Evolutionary conservation across 2,113 vertebrate genomes (phyloP).

Genomic region (Rhodinocichla rosea): DNA sequence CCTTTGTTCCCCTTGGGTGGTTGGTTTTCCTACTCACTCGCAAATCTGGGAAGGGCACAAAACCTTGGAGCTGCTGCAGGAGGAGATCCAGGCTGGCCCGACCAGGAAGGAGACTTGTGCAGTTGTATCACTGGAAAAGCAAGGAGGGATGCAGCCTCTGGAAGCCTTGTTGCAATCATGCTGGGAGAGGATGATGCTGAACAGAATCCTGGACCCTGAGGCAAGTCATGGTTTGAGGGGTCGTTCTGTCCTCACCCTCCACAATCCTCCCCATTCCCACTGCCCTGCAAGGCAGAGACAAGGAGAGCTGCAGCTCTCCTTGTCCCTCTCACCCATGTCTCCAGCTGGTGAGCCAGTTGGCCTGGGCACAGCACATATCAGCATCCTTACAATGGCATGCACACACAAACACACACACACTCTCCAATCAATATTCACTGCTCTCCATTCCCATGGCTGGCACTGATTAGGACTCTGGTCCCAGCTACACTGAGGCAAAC

Average conservation of each 20-base stretch:
- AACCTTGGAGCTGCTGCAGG: not conserved
- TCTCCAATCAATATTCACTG: not conserved
- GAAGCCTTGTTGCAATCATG: not conserved
- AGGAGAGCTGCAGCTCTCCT: not conserved
- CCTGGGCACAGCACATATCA: not conserved
- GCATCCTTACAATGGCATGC: not conserved
- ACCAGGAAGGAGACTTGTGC: not conserved
- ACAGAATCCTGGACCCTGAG: not conserved
- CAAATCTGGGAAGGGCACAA: not conserved
- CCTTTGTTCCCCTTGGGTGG: not conserved
- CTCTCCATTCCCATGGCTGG: not conserved
- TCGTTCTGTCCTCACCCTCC: rapidly evolving
- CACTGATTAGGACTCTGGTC: not conserved
- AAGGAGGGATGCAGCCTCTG: not conserved
- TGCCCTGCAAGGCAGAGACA: not conserved
- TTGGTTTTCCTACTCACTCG: not conserved
- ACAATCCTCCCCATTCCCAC: not conserved
- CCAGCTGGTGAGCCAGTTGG: not conserved
- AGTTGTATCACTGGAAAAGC: not conserved
- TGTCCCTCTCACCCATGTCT: not conserved
- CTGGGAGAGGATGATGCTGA: not conserved
- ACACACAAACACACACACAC: not conserved
- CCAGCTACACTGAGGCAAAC: not conserved
- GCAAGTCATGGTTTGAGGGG: not conserved
- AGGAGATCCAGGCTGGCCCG: not conserved